phyloP scores from a whole-genome alignment of 2,797 vertebrate species.

The Peromyscus eremicus region DNA sequence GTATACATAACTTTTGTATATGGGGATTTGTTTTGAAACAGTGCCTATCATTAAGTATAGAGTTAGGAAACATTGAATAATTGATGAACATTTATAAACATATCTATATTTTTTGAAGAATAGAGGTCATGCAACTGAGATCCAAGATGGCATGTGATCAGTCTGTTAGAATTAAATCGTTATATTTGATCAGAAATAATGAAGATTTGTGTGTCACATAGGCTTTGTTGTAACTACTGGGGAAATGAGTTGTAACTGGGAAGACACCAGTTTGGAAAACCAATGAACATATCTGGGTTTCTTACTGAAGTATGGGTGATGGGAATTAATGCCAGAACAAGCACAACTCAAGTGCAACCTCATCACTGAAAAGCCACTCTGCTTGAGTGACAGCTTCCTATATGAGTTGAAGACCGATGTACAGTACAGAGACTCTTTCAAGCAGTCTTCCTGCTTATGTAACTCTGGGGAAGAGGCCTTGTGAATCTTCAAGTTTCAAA shows the following conservation, averaged over 20 bases:
- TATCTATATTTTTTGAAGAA: conserved; percentile 30
- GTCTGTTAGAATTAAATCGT: neutral
- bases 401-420: neutral
- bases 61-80: conserved; percentile 59
- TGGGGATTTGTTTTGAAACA: conserved; percentile 65
- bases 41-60: conserved; percentile 46
- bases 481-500: neutral
- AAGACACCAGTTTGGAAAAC: neutral
- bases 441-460: neutral
- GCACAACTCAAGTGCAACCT: neutral
- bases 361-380: neutral
- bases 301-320: neutral
- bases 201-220: neutral
- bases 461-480: neutral
- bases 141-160: neutral
- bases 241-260: neutral
- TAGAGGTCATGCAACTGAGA: neutral
- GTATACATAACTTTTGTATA: conserved; percentile 54
- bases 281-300: neutral
- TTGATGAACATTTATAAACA: conserved; percentile 64
- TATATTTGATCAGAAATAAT: conserved; percentile 23
- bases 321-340: neutral
- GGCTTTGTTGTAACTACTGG: neutral
- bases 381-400: neutral
- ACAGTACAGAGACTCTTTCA: neutral